Evolutionary conservation across 2,797 vertebrate genomes (phyloP), one percentile per base, ranked within the genome.

Genomic region (Enteromius anoplus): DNA sequence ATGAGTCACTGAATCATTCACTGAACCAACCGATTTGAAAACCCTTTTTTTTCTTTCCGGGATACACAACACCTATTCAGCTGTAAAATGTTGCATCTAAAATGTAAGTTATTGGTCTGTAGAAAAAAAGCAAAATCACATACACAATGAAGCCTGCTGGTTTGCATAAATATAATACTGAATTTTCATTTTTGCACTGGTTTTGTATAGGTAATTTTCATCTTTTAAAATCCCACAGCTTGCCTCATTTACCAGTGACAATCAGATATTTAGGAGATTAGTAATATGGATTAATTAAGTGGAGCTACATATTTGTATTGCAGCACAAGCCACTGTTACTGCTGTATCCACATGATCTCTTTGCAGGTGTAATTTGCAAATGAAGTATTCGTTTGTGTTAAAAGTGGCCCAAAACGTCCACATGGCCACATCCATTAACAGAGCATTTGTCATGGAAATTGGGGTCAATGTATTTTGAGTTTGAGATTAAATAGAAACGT

Each of bases 401-500:
- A 80, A 89, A 88, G 88, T 87, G 73, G 86, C 80, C 58, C 88
- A 88, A 91, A 88, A 80, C 81, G 73, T 85, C 82, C 86, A 82
- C 83, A 83, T 78, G 78, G 75, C 58, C 71, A 66, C 82, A 86
- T 86, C 85, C 53, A 88, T 86, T 85, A 87, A 81, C 75, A 72
- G 37, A 90, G 81, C 82, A 86, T 90, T 92, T 88, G 89, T 85
- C 85, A 86, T 85, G 60, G 87, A 85, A 93, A 89, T 84, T 88
- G 85, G 89, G 85, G 90, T 84, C 80, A 81, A 85, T 88, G 87
- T 82, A 91, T 93, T 92, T 90, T 91, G 89, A 92, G 90, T 91
- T 91, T 92, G 90, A 92, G 93, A 93, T 93, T 93, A 92, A 92
- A 93, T 88, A 85, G 88, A 90, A 85, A 92, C 90, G 89, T 49